A percentile compares a stretch with the other conserved stretches of the same genome.
Evolutionary conservation across 2,113 vertebrate genomes (phyloP).

Genomic region (Larimichthys polyactis): DNA sequence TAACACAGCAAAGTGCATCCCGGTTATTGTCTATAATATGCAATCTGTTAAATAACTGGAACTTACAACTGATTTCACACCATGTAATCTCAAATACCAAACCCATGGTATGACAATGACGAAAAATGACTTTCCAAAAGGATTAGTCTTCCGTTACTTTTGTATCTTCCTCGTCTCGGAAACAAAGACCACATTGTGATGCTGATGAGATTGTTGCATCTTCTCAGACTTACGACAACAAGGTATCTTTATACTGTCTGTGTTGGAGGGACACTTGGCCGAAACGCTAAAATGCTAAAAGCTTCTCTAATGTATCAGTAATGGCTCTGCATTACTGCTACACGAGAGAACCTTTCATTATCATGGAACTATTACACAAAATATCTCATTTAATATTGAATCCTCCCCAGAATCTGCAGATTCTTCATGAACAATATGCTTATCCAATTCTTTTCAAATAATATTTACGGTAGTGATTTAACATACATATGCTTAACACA

Average conservation of each 20-base stretch:
- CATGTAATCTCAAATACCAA: background rate
- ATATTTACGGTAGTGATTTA: background rate
- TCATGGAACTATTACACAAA: background rate
- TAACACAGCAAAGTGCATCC: background rate
- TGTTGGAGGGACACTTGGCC: background rate
- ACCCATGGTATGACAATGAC: background rate
- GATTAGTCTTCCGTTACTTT: slow-evolving; percentile 30
- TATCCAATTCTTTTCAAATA: background rate
- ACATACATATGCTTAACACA: background rate
- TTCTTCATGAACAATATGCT: background rate
- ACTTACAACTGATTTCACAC: background rate
- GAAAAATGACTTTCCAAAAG: background rate
- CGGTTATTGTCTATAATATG: background rate
- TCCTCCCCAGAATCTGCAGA: background rate
- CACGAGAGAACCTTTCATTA: background rate
- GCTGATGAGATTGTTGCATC: slow-evolving; percentile 29
- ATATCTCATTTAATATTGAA: background rate
- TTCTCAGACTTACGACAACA: slow-evolving; percentile 18
- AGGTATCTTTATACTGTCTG: slow-evolving; percentile 12
- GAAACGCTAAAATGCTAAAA: background rate
- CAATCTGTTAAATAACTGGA: background rate
- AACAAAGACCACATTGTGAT: slow-evolving; percentile 67
- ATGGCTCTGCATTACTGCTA: background rate
- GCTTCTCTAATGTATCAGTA: too few species aligned
- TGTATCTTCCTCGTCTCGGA: slow-evolving; percentile 27